Base-by-base conservation (phyloP, 2,888 invertebrate species). In the Cloeon dipterum region DNA sequence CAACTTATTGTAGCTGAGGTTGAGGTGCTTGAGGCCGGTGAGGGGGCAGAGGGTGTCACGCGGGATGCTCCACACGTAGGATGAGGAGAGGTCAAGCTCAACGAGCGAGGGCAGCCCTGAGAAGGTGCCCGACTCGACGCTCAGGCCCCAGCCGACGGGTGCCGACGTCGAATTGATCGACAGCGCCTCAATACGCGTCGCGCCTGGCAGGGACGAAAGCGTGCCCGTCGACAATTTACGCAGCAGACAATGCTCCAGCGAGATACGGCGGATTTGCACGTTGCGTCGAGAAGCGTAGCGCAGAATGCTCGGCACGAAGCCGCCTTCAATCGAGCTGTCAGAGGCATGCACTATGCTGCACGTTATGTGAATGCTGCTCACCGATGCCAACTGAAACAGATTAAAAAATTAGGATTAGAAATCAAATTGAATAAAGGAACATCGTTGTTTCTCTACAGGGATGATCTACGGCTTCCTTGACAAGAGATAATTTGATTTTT, bases 1-100 rank as follows among this genome's bases (percentile, higher is more conserved):
- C 45, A 83, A 60, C 53, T 76, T 69, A 54, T 83, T 82, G 50
- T 68, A 63, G 35, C 78, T 76, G 43, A 81, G 59, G 52, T 82
- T 82, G 37, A 82, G 55, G 43, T 65, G 65, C 43, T 69, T 66
- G 41, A 81, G 62, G 50, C 68, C 69, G 11, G 40, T 21, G 37
- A 78, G 58, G 21, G 74, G 70, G 50, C 79, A 81, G 51, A 81
- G 70, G 13, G 53, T 45, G 35, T 50, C 49, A 37, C 45, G 41
- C 32, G 52, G 52, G 39, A 53, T 43, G 21, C 46, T 48, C 49
- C 51, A 52, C 39, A 54, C 48, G 41, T 50, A 49, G 44, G 52
- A 52, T 39, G 45, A 49, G 16, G 51, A 52, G 35, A 57, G 45
- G 35, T 54, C 49, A 18, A 54, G 45, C 36, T 46, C 43, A 16